Evolutionary conservation across 1,140 invertebrate genomes (phyloP).

Genomic region (Vanessa atalanta): DNA sequence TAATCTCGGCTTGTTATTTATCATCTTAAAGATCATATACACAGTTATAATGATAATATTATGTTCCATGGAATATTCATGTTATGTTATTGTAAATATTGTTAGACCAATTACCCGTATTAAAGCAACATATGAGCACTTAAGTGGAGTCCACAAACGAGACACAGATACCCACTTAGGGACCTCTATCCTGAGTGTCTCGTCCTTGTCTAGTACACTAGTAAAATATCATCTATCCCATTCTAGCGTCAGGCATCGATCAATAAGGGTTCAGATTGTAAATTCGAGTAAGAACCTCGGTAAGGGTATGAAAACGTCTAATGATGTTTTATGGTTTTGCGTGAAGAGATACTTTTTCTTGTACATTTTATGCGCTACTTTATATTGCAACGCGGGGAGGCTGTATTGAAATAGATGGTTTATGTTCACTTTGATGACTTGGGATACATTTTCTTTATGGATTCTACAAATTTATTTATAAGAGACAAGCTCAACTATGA

Average conservation of each 20-base stretch:
- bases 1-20: too few relatives aligned
- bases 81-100: not conserved
- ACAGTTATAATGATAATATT: too few relatives aligned
- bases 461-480: not conserved
- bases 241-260: conserved; percentile 40
- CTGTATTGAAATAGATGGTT: conserved; percentile 14
- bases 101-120: conserved; percentile 10
- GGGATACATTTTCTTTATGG: not conserved
- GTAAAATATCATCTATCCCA: conserved; percentile 23
- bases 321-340: conserved; percentile 37
- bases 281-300: conserved; percentile 41
- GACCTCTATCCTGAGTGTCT: conserved; percentile 38
- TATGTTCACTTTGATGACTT: not conserved
- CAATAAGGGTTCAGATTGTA: conserved; percentile 55
- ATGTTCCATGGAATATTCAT: too few relatives aligned
- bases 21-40: too few relatives aligned
- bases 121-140: conserved; percentile 7
- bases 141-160: conserved; percentile 30
- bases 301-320: conserved; percentile 34
- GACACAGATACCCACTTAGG: conserved; percentile 44
- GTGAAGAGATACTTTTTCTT: conserved; percentile 22
- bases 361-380: conserved; percentile 11
- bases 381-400: conserved; percentile 10
- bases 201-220: conserved; percentile 30
- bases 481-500: too few relatives aligned